These are phyloP conservation scores for Mormyrus lacerda DNA, from an alignment of 2,113 vertebrate species.

Conservation along the genomic window DNA sequence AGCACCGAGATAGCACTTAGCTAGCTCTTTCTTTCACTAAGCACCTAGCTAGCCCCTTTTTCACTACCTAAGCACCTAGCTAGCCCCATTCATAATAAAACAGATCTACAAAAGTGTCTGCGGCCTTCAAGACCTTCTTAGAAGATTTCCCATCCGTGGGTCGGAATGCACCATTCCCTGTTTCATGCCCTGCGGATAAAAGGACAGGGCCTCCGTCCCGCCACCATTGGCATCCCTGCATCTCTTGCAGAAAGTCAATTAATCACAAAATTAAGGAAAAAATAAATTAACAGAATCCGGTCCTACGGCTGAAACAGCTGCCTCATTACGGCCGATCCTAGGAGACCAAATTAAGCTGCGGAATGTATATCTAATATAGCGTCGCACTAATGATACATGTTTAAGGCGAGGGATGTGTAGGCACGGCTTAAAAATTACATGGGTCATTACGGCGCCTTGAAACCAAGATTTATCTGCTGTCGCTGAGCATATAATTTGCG, in stretches of 20 bases:
- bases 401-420: constrained; percentile 56
- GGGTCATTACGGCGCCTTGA: constrained; percentile 62
- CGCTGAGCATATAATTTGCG: constrained; percentile 56
- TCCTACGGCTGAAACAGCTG: constrained; percentile 50
- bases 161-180: constrained; percentile 12
- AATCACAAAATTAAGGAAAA: constrained; percentile 64
- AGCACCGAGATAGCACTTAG: too few relatives aligned
- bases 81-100: not conserved
- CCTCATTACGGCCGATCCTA: constrained; percentile 58
- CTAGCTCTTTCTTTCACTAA: not conserved
- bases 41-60: not conserved
- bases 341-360: constrained; percentile 62
- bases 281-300: constrained; percentile 62
- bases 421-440: constrained; percentile 63
- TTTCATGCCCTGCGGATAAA: constrained; percentile 41
- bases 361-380: constrained; percentile 65
- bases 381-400: constrained; percentile 60
- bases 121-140: not conserved
- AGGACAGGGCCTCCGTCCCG: constrained; percentile 20
- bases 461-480: constrained; percentile 65
- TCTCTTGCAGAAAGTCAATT: constrained; percentile 59
- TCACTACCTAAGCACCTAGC: not conserved
- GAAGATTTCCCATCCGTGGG: constrained; percentile 5
- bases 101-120: not conserved
- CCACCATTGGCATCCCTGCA: constrained; percentile 38